Evolutionary conservation across 2,113 vertebrate species (phyloP), one percentile per base, ranked within the genome.

Genomic region (Notarius quadriscutis): DNA sequence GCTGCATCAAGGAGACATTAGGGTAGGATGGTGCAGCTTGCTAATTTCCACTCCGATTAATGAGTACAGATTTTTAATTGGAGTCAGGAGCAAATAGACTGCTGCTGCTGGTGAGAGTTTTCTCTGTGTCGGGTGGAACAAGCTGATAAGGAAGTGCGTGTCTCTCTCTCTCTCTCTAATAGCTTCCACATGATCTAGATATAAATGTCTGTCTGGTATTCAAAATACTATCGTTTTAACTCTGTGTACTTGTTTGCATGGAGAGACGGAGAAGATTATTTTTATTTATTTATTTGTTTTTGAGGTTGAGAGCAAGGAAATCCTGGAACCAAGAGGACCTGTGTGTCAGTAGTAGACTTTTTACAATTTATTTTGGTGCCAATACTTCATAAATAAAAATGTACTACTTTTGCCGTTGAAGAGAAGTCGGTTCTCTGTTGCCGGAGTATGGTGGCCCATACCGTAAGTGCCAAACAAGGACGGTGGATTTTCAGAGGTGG

Each of bases 41-140:
- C 78, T 88, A 83, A 87, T 88, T 86, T 89, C 80, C 58, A 78
- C 71, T 85, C 53, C 51, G 65, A 81, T 87, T 87, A 86, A 88
- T 88, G 87, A 85, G 79, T 58, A 65, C 30, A 48, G 53, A 25
- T 85, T 86, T 87, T 91, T 83, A 83, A 85, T 83, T 63, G 48
- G 57, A 74, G 85, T 72, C 81, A 14, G 81, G 58, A 79, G 79
- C 74, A 72, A 89, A 86, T 65, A 58, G 77, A 41, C 41, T 41
- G 34, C 63, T 84, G 65, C 34, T 20, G 69, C 41, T 63, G 30
- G 78, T 69, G 81, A 5, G 27, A 53, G 84, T 62, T 69, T 34
- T 84, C 88, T 55, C 78, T 78, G 51, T 82, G 62, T 48, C 0
- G 65, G 77, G 84, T 83, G 86, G 65, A 89, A 69, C 63, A 84